Evolutionary conservation across 2,113 vertebrate genomes (phyloP).

Genomic region (Empidonax traillii): DNA sequence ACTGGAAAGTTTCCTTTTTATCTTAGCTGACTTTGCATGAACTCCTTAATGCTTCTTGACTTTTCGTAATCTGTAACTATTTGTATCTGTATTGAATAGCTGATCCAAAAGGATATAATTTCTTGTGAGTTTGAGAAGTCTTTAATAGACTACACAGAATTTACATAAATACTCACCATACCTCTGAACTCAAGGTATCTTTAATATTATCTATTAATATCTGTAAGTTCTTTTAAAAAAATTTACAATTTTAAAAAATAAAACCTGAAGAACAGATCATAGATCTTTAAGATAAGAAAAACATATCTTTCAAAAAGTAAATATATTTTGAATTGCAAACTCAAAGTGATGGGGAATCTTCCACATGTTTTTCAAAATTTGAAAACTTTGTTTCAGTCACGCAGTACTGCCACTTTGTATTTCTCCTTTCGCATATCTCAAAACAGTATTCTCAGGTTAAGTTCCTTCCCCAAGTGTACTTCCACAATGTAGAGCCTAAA

Average conservation of each 20-base stretch:
- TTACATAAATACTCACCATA: background rate
- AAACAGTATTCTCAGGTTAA: background rate
- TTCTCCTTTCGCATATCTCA: background rate
- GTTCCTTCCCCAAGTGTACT: background rate
- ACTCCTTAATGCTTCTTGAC: background rate
- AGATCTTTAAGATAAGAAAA: background rate
- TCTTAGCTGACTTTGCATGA: background rate
- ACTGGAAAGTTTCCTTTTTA: background rate
- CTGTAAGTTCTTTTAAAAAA: background rate
- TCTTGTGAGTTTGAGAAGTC: background rate
- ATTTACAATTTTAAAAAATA: background rate
- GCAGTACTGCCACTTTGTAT: background rate
- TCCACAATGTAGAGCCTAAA: background rate
- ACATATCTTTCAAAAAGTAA: background rate
- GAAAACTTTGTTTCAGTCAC: background rate
- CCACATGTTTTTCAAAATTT: background rate
- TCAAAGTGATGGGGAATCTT: background rate
- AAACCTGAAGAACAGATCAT: background rate
- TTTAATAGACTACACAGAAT: background rate
- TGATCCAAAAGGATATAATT: background rate
- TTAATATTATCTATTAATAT: background rate
- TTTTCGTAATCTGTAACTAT: background rate
- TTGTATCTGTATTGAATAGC: background rate
- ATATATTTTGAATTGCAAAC: background rate
- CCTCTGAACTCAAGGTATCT: background rate